Base-by-base conservation (phyloP, 1,140 invertebrate species). In the Plectrocnemia conspersa region DNA sequence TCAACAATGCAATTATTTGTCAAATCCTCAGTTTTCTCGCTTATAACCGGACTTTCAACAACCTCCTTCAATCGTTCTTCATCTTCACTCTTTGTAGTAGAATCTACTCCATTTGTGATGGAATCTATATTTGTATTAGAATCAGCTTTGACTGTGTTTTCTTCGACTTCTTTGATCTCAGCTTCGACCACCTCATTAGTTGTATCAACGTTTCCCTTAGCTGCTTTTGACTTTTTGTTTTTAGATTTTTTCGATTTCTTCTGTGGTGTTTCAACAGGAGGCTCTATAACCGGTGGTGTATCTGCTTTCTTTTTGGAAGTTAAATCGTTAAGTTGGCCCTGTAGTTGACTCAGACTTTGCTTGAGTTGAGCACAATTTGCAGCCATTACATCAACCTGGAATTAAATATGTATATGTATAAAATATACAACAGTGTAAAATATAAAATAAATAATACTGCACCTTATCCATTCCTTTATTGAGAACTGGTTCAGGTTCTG, bases 321-420 rank as follows among this genome's bases (percentile, higher is more conserved):
- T 2, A 79, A 58, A 2, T 69, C 65, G 48, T 78, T 77, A 44
- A 80, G 64, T 66, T 80, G 77, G 19, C 65, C 77, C 57, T 82
- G 79, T 15, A 81, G 62, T 56, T 81, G 76, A 2, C 76, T 75
- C 18, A 82, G 66, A 48, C 78, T 79, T 52, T 82, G 74, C 47
- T 79, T 76, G 3, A 83, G 64, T 53, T 82, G 74, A 6, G 75
- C 75, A 54, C 79, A 81, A 53, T 81, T 79, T 1, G 77, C 75
- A 0, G 77, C 72, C 72, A 82, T 78, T 15, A 75, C 69, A 49
- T 82, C 79, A 24, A 80, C 74, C 74, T 82, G 54, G 6, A 58
- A 53, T 23, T 38, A 23, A 52, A 35, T 48, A 13, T 11, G 40
- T 32, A 50, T 40, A n/a, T n/a, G n/a, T n/a, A n/a, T n/a, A 50